Conservation (phyloP, 2,797 vertebrate genomes). For the Gymnothorax reevesii region DNA sequence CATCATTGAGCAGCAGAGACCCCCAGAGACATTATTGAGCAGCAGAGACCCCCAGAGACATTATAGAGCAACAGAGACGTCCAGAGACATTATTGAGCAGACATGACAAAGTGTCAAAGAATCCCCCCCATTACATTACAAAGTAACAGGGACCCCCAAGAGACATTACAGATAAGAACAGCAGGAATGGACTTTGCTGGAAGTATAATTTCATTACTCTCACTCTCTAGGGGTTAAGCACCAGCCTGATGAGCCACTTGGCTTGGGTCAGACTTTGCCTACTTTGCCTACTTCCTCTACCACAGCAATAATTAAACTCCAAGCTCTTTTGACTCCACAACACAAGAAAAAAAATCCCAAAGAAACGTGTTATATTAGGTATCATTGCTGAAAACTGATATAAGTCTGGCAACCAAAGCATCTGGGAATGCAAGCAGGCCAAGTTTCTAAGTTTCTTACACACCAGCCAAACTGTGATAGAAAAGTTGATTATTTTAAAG, state of each 20-base stretch:
- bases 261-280: no score
- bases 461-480: not conserved
- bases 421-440: not conserved
- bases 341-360: not conserved
- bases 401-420: not conserved
- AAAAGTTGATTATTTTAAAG: not conserved
- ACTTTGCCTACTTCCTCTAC: not conserved
- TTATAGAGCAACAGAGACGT: conserved; percentile 25
- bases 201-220: no score
- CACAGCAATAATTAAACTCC: not conserved
- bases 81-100: conserved; percentile 28
- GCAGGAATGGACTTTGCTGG: no score
- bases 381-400: not conserved
- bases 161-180: no score
- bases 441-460: not conserved
- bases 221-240: no score
- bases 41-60: conserved; percentile 2
- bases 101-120: no score
- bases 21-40: conserved; percentile 30
- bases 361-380: not conserved
- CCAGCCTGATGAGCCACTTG: no score
- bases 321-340: not conserved
- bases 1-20: no score
- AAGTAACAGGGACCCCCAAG: not conserved
- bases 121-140: not conserved